A percentile compares a stretch with the other conserved stretches of the same genome.
These are phyloP conservation scores for Actinernus sp. DNA, from an alignment of 92 coral and sea anemone genomes.

Conservation along the genomic window DNA sequence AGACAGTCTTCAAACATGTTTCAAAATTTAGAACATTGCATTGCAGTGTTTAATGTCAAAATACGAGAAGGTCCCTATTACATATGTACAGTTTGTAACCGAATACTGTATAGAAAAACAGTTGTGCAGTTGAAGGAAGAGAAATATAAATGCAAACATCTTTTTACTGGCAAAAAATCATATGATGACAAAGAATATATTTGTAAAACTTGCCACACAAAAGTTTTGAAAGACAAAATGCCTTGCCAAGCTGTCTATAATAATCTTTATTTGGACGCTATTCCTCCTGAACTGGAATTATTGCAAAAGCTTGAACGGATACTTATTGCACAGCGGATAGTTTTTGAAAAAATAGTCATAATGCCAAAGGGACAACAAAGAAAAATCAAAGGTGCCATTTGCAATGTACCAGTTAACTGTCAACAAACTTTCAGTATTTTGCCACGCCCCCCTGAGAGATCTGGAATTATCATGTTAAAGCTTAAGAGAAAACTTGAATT, in stretches of 20 bases:
- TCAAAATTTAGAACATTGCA: too few relatives aligned
- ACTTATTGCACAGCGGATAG: conserved; percentile 26
- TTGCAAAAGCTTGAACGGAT: conserved; percentile 17
- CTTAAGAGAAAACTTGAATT: conserved; percentile 71
- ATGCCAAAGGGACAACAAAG: conserved; percentile 61
- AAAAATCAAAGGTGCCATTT: conserved; percentile 67
- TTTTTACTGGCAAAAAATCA: conserved; percentile 41
- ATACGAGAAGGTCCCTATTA: too few relatives aligned
- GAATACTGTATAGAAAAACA: conserved; percentile 23
- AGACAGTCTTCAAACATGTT: too few relatives aligned
- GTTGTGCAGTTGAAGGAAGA: conserved; percentile 20
- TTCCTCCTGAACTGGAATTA: conserved; percentile 24
- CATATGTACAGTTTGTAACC: too few relatives aligned
- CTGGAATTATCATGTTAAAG: conserved; percentile 68
- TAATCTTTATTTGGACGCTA: conserved; percentile 47
- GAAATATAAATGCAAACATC: conserved; percentile 30
- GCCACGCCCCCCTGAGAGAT: conserved; percentile 67
- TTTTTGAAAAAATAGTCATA: conserved; percentile 22
- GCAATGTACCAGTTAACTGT: conserved; percentile 69
- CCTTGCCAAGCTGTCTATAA: conserved; percentile 64
- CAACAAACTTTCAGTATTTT: conserved; percentile 42
- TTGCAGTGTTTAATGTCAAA: too few relatives aligned
- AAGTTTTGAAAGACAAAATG: conserved; percentile 26
- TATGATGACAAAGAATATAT: conserved; percentile 44
- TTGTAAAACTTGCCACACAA: conserved; percentile 59